Evolutionary conservation across 1,140 invertebrate genomes (phyloP).

Genomic region (Temnothorax nylanderi): DNA sequence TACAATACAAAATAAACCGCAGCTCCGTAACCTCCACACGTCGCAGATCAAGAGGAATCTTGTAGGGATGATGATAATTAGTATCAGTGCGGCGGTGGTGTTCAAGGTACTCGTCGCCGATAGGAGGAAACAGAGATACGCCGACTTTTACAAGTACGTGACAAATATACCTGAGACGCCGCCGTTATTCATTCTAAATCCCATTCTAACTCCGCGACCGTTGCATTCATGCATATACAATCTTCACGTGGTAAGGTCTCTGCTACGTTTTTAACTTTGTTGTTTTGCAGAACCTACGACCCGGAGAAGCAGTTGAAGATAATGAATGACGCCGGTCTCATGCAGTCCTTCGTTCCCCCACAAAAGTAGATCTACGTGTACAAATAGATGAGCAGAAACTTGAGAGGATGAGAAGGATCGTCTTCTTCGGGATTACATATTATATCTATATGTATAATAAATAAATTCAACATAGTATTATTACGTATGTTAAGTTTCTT

Average conservation of each 20-base stretch:
- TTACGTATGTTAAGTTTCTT: constrained; percentile 1
- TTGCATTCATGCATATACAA: neutral
- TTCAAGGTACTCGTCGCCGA: neutral
- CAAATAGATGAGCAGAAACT: constrained; percentile 50
- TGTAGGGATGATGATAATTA: neutral
- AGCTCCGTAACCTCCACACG: neutral
- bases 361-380: constrained; percentile 45
- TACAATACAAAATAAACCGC: neutral
- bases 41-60: neutral
- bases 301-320: constrained; percentile 31
- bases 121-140: constrained; percentile 15
- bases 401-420: constrained; percentile 5
- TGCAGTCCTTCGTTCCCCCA: constrained; percentile 76
- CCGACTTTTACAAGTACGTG: constrained; percentile 37
- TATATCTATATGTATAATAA: constrained; percentile 17
- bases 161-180: neutral
- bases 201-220: neutral
- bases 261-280: neutral
- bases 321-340: constrained; percentile 83
- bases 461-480: constrained; percentile 27
- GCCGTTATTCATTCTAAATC: neutral
- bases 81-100: neutral
- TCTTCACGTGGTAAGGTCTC: neutral
- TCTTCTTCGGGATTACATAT: constrained; percentile 32
- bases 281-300: constrained; percentile 37